phyloP scores from a whole-genome alignment of 1,140 invertebrate species.

The Capitella teleta region DNA sequence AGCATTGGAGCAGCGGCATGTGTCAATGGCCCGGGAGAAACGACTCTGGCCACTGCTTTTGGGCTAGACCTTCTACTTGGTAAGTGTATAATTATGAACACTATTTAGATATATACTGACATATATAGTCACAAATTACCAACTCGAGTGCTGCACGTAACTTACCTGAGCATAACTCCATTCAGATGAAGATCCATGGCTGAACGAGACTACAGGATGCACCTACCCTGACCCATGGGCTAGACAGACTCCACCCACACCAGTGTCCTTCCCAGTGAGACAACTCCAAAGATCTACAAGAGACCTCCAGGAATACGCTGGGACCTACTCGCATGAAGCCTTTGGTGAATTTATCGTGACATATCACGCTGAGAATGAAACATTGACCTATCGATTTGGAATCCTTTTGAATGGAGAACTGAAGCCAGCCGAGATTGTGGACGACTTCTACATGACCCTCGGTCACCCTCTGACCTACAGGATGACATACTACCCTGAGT shows the following conservation, averaged over 20 bases:
- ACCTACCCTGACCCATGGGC: neutral
- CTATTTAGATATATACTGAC: no score
- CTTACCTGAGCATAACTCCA: neutral
- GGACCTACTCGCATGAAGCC: neutral
- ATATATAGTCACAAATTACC: neutral
- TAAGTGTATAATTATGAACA: neutral
- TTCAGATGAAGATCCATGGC: neutral
- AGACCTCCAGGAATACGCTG: neutral
- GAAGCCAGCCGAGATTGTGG: neutral
- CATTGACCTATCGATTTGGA: neutral
- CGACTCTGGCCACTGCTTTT: neutral
- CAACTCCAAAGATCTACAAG: neutral
- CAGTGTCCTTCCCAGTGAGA: neutral
- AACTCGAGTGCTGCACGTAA: neutral
- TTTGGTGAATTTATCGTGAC: neutral
- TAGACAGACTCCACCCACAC: neutral
- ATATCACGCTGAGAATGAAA: neutral
- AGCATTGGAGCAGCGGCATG: neutral
- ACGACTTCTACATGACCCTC: neutral
- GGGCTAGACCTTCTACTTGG: slow-evolving; percentile 2
- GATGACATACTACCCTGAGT: neutral
- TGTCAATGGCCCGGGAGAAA: slow-evolving; percentile 4
- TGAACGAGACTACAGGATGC: neutral
- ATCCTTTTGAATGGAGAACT: neutral
- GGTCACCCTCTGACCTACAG: neutral